phyloP scores from a whole-genome alignment of 2,797 vertebrate species.

The Cygnus olor region DNA sequence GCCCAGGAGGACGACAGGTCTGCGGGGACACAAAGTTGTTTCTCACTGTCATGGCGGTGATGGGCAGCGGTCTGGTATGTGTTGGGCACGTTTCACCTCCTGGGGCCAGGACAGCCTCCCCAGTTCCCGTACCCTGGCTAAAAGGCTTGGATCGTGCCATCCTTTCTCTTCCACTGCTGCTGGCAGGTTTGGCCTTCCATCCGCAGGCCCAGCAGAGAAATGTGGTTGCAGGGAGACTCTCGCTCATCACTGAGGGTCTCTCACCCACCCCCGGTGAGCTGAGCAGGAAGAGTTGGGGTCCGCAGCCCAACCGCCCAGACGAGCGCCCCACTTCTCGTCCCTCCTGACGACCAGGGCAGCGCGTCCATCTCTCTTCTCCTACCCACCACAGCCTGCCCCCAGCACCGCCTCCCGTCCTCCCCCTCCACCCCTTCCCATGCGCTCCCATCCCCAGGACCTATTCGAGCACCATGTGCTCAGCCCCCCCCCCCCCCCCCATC shows the following conservation, averaged over 20 bases:
- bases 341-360: too few species aligned
- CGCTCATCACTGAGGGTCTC: fast-evolving
- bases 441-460: too few species aligned
- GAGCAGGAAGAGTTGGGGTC: fast-evolving
- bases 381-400: too few species aligned
- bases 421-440: not conserved
- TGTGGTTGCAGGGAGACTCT: fast-evolving
- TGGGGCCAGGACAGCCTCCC: too few species aligned
- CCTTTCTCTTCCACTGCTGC: not conserved
- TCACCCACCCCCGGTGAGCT: fast-evolving
- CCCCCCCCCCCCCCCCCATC: not conserved
- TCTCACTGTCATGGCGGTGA: too few species aligned
- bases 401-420: not conserved
- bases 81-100: too few species aligned
- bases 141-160: fast-evolving
- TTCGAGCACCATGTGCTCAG: not conserved
- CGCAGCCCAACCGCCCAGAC: fast-evolving
- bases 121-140: fast-evolving
- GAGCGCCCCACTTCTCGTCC: not conserved
- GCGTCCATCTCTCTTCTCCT: too few species aligned
- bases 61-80: too few species aligned
- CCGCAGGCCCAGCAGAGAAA: not conserved
- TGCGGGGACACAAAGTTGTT: too few species aligned
- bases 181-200: not conserved
- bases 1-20: too few species aligned